Percentiles rank a stretch among this genome's conserved stretches.
These are phyloP conservation scores for Ophion slaviceki DNA, from an alignment of 2,888 invertebrate genomes.

Conservation along the genomic window DNA sequence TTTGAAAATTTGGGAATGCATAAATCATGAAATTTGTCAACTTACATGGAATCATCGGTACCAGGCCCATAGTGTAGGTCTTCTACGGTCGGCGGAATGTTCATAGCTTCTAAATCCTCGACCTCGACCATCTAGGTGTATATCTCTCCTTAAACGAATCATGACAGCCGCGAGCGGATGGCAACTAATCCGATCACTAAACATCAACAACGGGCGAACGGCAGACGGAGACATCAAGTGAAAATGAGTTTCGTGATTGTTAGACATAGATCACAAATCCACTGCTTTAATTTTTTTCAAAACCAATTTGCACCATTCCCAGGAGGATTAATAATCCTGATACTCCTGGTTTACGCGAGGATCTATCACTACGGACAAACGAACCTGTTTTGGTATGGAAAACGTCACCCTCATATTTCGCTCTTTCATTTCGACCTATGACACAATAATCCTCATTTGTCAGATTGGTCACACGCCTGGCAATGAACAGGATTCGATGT, in stretches of 20 bases:
- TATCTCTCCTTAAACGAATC: too few species aligned
- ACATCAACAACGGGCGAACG: neutral
- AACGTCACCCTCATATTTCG: neutral
- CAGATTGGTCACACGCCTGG: neutral
- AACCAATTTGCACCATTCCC: constrained; percentile 8
- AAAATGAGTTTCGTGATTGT: constrained; percentile 41
- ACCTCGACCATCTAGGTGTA: too few species aligned
- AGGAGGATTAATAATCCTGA: constrained; percentile 18
- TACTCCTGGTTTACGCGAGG: neutral
- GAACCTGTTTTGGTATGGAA: neutral
- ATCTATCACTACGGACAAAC: neutral
- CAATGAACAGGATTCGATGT: neutral
- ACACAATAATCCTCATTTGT: constrained; percentile 18
- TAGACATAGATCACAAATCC: neutral
- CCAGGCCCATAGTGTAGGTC: too few species aligned
- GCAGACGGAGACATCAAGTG: constrained; percentile 16
- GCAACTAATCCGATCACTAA: neutral
- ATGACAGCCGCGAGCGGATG: neutral
- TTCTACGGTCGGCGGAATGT: too few species aligned
- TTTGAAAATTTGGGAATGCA: too few species aligned
- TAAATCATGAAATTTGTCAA: too few species aligned
- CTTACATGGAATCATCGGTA: too few species aligned
- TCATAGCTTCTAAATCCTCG: too few species aligned
- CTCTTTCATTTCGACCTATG: neutral
- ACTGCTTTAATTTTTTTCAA: neutral